Conservation (phyloP, 2,113 vertebrate genomes). For the Meles meles region DNA sequence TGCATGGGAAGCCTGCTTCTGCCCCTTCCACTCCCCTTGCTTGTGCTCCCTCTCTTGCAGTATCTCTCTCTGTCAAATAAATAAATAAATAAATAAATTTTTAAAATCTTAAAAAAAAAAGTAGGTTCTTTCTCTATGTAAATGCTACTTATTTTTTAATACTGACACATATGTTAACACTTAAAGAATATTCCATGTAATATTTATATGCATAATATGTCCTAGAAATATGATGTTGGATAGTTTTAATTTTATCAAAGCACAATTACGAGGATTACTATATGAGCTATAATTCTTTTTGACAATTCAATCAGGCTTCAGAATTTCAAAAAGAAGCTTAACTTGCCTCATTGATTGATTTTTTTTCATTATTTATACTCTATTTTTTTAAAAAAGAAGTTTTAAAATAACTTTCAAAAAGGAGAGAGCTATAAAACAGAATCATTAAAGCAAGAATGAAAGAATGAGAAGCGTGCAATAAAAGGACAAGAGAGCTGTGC, state of each 20-base stretch:
- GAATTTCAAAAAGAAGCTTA: constrained; percentile 60
- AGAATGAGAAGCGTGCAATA: not conserved
- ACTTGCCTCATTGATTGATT: constrained; percentile 50
- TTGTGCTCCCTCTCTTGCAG: too few relatives aligned
- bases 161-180: constrained; percentile 57
- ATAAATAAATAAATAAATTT: too few relatives aligned
- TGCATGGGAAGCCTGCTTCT: too few relatives aligned
- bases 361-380: constrained; percentile 58
- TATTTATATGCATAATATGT: constrained; percentile 58
- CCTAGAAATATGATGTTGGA: constrained; percentile 49
- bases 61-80: too few relatives aligned
- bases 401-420: constrained; percentile 44
- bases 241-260: constrained; percentile 54
- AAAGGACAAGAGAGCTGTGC: not conserved
- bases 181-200: constrained; percentile 55
- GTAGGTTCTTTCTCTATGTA: not conserved
- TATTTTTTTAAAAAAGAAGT: constrained; percentile 8
- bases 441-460: constrained; percentile 3
- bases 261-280: constrained; percentile 24
- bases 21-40: too few relatives aligned
- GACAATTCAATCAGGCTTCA: constrained; percentile 67
- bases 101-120: too few relatives aligned
- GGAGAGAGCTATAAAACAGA: not conserved
- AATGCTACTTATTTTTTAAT: constrained; percentile 50
- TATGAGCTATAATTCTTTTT: constrained; percentile 63